Conservation (phyloP, 1,140 invertebrate genomes). For the Nasonia vitripennis region DNA sequence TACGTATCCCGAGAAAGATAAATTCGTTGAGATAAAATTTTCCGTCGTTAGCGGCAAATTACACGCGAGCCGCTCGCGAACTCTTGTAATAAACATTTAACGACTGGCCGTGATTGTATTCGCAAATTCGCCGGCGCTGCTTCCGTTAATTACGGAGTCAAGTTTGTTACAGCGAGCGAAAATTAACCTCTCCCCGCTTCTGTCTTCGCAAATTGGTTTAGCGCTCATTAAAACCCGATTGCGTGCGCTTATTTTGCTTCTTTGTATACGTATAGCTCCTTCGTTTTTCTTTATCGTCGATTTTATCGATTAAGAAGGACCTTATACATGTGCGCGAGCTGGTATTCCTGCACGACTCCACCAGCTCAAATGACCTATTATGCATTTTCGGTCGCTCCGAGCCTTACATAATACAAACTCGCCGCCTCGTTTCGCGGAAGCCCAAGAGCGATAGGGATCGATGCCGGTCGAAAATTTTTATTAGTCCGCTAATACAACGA, state of each 20-base stretch:
- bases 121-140: constrained; percentile 35
- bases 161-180: constrained; percentile 31
- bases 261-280: not conserved
- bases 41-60: constrained; percentile 43
- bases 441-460: not conserved
- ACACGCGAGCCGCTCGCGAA: not conserved
- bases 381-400: not conserved
- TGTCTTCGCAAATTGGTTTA: constrained; percentile 39
- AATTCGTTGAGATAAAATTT: constrained; percentile 43
- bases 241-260: not conserved
- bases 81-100: constrained; percentile 42
- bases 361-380: constrained; percentile 12
- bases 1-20: constrained; percentile 16
- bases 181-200: constrained; percentile 12
- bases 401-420: not conserved
- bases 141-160: constrained; percentile 46
- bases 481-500: too few species aligned
- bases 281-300: constrained; percentile 31
- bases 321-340: not conserved
- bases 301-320: constrained; percentile 25
- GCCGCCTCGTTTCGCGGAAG: not conserved
- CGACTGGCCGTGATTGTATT: constrained; percentile 36
- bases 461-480: too few species aligned
- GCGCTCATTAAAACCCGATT: constrained; percentile 38
- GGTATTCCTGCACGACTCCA: not conserved